Conservation (phyloP, 2,888 invertebrate genomes). For the Amiota mariae region DNA sequence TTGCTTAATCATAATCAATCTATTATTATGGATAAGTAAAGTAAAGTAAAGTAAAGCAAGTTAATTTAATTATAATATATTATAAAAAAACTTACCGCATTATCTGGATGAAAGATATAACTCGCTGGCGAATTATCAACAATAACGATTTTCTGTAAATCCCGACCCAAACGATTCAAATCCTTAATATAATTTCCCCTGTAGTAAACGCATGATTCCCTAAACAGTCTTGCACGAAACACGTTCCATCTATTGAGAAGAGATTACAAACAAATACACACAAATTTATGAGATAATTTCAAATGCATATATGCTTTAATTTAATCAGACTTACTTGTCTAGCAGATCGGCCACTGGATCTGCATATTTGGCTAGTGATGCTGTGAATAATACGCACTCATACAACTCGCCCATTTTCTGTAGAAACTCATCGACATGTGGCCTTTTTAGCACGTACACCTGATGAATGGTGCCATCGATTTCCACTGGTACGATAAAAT, state of each 20-base stretch:
- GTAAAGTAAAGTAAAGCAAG: too few relatives aligned
- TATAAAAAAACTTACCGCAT: conserved; percentile 91
- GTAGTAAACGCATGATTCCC: conserved; percentile 99
- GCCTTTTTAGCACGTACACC: conserved; percentile 98
- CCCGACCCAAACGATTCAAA: conserved; percentile 96
- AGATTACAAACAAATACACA: not conserved
- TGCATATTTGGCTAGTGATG: conserved; percentile 99
- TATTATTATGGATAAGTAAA: too few relatives aligned
- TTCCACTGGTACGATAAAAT: conserved; percentile 99
- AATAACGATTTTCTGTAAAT: conserved; percentile 96
- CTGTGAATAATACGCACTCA: conserved; percentile 99
- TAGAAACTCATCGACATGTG: conserved; percentile 99
- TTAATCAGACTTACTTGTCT: conserved; percentile 78
- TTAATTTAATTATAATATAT: too few relatives aligned
- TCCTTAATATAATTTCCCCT: conserved; percentile 99
- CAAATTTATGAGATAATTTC: not conserved
- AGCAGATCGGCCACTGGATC: conserved; percentile 99
- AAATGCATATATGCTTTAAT: not conserved
- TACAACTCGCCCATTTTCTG: conserved; percentile 98
- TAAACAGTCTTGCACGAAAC: conserved; percentile 95
- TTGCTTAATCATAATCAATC: too few relatives aligned
- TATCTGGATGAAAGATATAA: conserved; percentile 99
- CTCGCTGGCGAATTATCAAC: conserved; percentile 99
- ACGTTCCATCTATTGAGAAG: conserved; percentile 90
- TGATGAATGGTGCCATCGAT: conserved; percentile 99